These are phyloP conservation scores for Pangasius krempfi DNA, from an alignment of 2,797 vertebrate genomes.

Conservation along the genomic window DNA sequence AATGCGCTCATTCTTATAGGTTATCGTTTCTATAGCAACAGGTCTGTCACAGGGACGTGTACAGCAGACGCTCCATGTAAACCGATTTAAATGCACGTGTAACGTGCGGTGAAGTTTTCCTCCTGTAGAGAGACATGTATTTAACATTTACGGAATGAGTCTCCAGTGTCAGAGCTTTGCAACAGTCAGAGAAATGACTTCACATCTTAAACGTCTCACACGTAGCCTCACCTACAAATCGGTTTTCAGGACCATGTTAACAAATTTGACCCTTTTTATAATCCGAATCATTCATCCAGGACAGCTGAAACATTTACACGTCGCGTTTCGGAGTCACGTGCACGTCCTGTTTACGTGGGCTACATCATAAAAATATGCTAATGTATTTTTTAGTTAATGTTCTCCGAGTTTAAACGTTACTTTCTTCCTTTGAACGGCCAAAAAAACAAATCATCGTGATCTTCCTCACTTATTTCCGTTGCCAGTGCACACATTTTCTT, in stretches of 20 bases:
- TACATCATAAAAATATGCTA: neutral
- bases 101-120: too few relatives aligned
- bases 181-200: too few relatives aligned
- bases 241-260: too few relatives aligned
- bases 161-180: too few relatives aligned
- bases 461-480: neutral
- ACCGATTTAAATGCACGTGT: too few relatives aligned
- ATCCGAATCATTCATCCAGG: neutral
- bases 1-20: neutral
- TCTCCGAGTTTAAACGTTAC: neutral
- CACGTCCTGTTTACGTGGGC: neutral
- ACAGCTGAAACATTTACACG: neutral
- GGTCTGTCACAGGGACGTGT: neutral
- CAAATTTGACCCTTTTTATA: neutral
- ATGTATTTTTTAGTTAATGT: neutral
- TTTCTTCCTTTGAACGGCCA: neutral
- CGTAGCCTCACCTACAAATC: neutral
- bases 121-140: too few relatives aligned
- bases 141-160: too few relatives aligned
- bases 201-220: too few relatives aligned
- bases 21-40: neutral
- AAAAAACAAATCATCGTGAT: too few relatives aligned
- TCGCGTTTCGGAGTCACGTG: neutral
- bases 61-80: neutral
- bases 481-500: too few relatives aligned